Base-by-base conservation (phyloP, 2,797 vertebrate genomes). In the Crocidura indochinensis region DNA sequence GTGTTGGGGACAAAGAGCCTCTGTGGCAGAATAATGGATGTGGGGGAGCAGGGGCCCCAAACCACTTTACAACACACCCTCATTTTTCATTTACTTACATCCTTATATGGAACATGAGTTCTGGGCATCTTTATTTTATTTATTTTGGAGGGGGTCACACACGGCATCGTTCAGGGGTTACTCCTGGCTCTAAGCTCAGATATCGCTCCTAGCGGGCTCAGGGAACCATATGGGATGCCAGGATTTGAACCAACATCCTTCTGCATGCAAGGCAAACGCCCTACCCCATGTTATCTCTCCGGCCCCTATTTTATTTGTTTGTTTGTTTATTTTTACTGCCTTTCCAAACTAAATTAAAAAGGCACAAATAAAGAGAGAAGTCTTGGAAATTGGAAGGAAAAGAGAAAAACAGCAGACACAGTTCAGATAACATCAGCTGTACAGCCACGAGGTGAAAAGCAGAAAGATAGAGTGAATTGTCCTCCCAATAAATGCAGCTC, bases 81-180 rank as follows among this genome's bases (percentile, higher is more conserved):
- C 51, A 26, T 65, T 93, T 84, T 92, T 44, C 87, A 82, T 84
- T 88, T 92, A 91, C 87, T 89, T 79, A 87, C 78, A 94, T 80
- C 84, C 91, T 84, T 82, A 88, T 91, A 93, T 91, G 75, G 91
- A 96, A 95, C 90, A 88, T 73, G 14, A 19, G 31, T 92, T 93
- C 87, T 76, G 44, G 82, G 38, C 38, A 38, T 5, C 38, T 38
- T 38, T 38, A 38, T 38, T 38, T 38, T 38, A 38, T 38, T 38
- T 38, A 38, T 38, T 38, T 38, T 2, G 38, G 38, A 38, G 2
- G 38, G 38, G 2, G 38, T 38, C 38, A 38, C 38, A 38, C 5
- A 2, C 38, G 5, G 38, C 38, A 38, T 2, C 38, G 5, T 38
- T 38, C 38, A 38, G 38, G 38, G 38, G 38, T 38, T 38, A 38